Conservation (phyloP, 2,888 invertebrate genomes). For the Drosophila quinaria region DNA sequence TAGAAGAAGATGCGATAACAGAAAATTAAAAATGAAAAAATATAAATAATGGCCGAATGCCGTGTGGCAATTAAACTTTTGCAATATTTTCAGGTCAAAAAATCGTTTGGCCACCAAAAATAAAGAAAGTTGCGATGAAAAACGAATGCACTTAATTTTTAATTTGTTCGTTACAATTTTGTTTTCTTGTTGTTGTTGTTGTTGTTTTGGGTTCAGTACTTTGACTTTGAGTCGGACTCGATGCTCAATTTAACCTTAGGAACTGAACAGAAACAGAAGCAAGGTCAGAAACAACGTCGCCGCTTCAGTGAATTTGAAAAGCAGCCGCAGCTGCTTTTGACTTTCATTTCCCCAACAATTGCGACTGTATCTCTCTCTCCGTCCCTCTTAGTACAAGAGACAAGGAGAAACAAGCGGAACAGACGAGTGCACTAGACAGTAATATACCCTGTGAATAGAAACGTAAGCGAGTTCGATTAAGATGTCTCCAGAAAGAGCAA, state of each 20-base stretch:
- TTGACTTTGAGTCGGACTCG: constrained; percentile 49
- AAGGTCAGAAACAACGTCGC: constrained; percentile 17
- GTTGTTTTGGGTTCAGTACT: constrained; percentile 37
- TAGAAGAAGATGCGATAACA: neutral
- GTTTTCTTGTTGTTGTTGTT: constrained; percentile 8
- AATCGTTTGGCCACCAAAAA: constrained; percentile 7
- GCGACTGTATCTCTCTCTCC: neutral
- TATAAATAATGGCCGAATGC: constrained; percentile 1
- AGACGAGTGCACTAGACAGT: no score
- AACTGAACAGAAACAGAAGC: constrained; percentile 15
- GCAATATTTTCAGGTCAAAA: constrained; percentile 46
- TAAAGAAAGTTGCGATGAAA: constrained; percentile 9
- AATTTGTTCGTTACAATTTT: constrained; percentile 53
- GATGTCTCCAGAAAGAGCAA: no score
- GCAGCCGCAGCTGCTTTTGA: constrained; percentile 33
- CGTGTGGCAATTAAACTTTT: constrained; percentile 62
- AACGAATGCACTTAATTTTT: constrained; percentile 70
- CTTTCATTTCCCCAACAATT: constrained; percentile 13
- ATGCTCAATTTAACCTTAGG: constrained; percentile 74
- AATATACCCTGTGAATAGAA: no score
- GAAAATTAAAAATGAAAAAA: neutral
- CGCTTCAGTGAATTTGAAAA: constrained; percentile 57
- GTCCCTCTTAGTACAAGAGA: neutral
- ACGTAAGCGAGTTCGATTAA: no score
- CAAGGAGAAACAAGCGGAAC: constrained; percentile 1